Conservation (phyloP, 2,888 invertebrate species). For the Stomorhina lunata region DNA sequence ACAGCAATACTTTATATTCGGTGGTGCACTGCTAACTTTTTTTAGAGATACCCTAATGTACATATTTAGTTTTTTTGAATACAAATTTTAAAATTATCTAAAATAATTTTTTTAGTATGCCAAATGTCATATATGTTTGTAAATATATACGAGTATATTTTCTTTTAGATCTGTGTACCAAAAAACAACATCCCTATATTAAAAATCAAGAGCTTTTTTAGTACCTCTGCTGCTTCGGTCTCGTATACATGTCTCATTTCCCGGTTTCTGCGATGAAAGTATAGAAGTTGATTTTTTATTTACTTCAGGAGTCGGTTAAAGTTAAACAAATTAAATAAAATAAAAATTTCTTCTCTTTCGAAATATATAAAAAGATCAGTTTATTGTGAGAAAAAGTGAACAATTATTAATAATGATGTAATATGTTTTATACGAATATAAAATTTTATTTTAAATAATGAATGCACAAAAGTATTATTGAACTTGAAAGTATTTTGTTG, state of each 20-base stretch:
- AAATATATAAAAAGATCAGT: not conserved
- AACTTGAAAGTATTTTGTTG: constrained; percentile 32
- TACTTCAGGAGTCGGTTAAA: not conserved
- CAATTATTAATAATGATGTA: constrained; percentile 36
- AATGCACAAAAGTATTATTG: constrained; percentile 5
- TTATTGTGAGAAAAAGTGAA: not conserved
- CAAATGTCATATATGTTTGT: too few species aligned
- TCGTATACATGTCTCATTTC: constrained; percentile 28
- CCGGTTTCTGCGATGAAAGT: not conserved
- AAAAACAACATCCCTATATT: not conserved
- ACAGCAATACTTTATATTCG: too few species aligned
- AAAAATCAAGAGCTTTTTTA: constrained; percentile 36
- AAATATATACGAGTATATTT: not conserved
- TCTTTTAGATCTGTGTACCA: not conserved
- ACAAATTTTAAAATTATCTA: not conserved
- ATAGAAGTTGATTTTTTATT: not conserved
- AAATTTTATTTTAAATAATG: too few species aligned
- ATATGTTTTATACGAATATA: constrained; percentile 14
- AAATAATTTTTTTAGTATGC: not conserved
- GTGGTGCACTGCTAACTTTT: too few species aligned
- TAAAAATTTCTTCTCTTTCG: not conserved
- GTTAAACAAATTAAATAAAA: not conserved
- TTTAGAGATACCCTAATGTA: too few species aligned
- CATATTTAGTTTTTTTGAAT: too few species aligned
- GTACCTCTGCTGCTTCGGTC: constrained; percentile 4